phyloP scores from a whole-genome alignment of 2,888 invertebrate genomes.

The Drosophila histrio region DNA sequence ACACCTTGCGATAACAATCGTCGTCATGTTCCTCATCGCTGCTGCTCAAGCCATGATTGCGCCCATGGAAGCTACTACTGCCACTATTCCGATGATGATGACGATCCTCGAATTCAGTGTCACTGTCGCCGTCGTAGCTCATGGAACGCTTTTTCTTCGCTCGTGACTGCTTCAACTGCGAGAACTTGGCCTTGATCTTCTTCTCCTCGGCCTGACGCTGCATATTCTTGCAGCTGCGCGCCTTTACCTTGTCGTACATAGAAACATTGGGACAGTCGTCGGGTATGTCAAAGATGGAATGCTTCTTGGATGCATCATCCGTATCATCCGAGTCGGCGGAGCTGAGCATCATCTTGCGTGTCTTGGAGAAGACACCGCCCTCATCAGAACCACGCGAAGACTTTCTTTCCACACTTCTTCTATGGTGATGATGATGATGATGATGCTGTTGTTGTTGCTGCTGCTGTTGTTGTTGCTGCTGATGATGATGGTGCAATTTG shows the following conservation, averaged over 20 bases:
- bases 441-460: conserved; percentile 27
- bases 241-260: conserved; percentile 99
- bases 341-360: conserved; percentile 85
- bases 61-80: conserved; percentile 72
- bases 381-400: conserved; percentile 71
- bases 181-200: conserved; percentile 95
- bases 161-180: conserved; percentile 93
- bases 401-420: conserved; percentile 72
- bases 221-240: conserved; percentile 96
- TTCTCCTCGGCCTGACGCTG: conserved; percentile 96
- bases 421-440: conserved; percentile 62
- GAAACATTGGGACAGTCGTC: conserved; percentile 95
- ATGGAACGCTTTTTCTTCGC: conserved; percentile 95
- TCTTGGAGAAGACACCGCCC: conserved; percentile 68
- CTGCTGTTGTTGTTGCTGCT: conserved; percentile 22
- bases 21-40: conserved; percentile 85
- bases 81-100: conserved; percentile 73
- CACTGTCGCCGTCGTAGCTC: conserved; percentile 95
- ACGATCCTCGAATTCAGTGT: conserved; percentile 86
- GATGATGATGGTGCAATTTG: conserved; percentile 42
- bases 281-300: conserved; percentile 95
- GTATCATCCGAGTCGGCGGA: conserved; percentile 90
- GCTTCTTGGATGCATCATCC: conserved; percentile 87
- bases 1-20: conserved; percentile 59
- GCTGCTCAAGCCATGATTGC: conserved; percentile 58